Conservation (phyloP, 1,140 invertebrate genomes). For the Solen grandis region DNA sequence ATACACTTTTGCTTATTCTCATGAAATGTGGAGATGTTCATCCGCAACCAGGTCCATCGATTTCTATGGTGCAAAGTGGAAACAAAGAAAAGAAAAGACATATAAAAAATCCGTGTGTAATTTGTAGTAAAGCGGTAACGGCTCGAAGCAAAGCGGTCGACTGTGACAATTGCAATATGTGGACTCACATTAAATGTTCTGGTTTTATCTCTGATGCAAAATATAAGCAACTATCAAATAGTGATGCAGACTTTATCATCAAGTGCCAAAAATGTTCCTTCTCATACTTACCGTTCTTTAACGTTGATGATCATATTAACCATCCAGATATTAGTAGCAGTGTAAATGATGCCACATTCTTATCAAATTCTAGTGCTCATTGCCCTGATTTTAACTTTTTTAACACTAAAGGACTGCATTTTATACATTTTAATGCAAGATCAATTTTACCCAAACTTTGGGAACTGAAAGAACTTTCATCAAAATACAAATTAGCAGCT, state of each 20-base stretch:
- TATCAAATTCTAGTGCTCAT: background rate
- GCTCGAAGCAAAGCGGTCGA: constrained; percentile 12
- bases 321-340: no score
- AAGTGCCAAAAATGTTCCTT: constrained; percentile 2
- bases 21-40: no score
- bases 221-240: no score
- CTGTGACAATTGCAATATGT: constrained; percentile 13
- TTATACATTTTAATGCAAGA: constrained; percentile 22
- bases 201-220: background rate
- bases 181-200: constrained; percentile 42
- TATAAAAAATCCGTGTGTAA: constrained; percentile 16
- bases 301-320: no score
- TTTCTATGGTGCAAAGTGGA: no score
- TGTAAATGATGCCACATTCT: background rate
- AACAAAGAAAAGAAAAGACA: constrained; percentile 15
- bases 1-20: no score
- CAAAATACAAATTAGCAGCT: background rate
- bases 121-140: constrained; percentile 20
- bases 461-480: background rate
- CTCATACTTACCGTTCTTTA: background rate
- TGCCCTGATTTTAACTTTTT: background rate
- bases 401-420: constrained; percentile 18
- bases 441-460: constrained; percentile 22
- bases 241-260: background rate
- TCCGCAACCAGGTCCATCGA: no score